Conservation (phyloP, 2,797 vertebrate species). For the Sparus aurata region DNA sequence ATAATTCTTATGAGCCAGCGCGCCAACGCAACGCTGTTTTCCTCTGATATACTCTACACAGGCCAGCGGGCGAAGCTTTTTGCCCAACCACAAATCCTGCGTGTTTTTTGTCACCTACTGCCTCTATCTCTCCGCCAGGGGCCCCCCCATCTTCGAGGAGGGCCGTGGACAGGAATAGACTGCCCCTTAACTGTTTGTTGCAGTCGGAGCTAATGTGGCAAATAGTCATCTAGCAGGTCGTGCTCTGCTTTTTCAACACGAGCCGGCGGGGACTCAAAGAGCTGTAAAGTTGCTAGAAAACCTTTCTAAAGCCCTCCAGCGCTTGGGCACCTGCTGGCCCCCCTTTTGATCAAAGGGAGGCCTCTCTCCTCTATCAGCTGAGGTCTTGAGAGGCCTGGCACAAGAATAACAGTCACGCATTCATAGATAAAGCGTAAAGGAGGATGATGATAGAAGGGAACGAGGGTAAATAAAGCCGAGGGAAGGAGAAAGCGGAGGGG, state of each 20-base stretch:
- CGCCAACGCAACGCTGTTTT: constrained; percentile 14
- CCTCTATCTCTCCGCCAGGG: constrained; percentile 43
- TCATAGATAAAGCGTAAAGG: constrained; percentile 46
- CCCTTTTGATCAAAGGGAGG: constrained; percentile 52
- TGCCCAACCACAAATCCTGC: constrained; percentile 50
- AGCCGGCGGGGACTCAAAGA: constrained; percentile 37
- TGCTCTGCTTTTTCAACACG: constrained; percentile 61
- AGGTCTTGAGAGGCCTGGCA: constrained; percentile 38
- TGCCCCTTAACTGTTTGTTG: constrained; percentile 69
- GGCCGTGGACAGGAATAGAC: constrained; percentile 72
- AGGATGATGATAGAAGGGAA: constrained; percentile 2
- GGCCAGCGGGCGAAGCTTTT: constrained; percentile 30
- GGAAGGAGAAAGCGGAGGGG: constrained; percentile 1
- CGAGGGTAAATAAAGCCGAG: constrained; percentile 25
- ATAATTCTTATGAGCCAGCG: constrained; percentile 16
- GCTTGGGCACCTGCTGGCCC: constrained; percentile 34
- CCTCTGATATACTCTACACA: constrained; percentile 11
- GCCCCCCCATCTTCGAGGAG: constrained; percentile 46
- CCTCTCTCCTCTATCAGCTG: constrained; percentile 55
- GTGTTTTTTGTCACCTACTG: constrained; percentile 66
- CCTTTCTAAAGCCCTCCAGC: constrained; percentile 46
- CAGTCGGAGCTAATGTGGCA: constrained; percentile 59
- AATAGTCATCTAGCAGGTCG: constrained; percentile 60
- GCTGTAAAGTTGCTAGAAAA: constrained; percentile 66
- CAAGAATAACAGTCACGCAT: constrained; percentile 34